Percentiles rank a stretch among this genome's conserved stretches.
phyloP scores from a whole-genome alignment of 1,140 invertebrate species.

The Drosophila azteca region DNA sequence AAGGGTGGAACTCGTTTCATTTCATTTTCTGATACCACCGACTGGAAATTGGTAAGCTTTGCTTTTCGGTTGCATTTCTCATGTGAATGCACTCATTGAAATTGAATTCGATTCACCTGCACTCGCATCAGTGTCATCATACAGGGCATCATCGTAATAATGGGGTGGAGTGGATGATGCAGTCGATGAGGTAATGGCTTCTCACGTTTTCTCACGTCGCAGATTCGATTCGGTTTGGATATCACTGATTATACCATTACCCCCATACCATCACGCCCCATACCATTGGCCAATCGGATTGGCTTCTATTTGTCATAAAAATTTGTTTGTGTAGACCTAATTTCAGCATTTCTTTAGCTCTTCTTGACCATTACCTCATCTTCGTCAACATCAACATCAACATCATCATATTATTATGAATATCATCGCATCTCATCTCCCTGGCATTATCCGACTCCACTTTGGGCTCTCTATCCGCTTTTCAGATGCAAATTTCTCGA shows the following conservation, averaged over 20 bases:
- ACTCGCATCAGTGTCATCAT: conserved; percentile 17
- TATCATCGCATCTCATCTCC: too few species aligned
- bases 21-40: too few species aligned
- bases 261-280: too few species aligned
- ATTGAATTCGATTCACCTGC: conserved; percentile 21
- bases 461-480: conserved; percentile 2
- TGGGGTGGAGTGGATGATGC: not conserved
- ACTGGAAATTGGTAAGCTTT: not conserved
- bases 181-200: conserved; percentile 37
- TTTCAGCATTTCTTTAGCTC: conserved; percentile 32
- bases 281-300: conserved; percentile 14
- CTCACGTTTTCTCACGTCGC: conserved; percentile 18
- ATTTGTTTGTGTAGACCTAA: conserved; percentile 8
- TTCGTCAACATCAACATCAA: not conserved
- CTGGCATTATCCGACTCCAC: not conserved
- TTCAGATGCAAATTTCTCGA: conserved; percentile 26
- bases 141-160: conserved; percentile 5
- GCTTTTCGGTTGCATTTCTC: too few species aligned
- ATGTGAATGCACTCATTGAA: not conserved
- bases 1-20: too few species aligned
- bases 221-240: conserved; percentile 16
- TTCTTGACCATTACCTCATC: conserved; percentile 34
- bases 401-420: not conserved
- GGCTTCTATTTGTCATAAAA: conserved; percentile 12
- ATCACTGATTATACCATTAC: not conserved